A percentile compares a stretch with the other conserved stretches of the same genome.
These are phyloP conservation scores for Anhinga rufa DNA, from an alignment of 2,113 vertebrate genomes.

Conservation along the genomic window DNA sequence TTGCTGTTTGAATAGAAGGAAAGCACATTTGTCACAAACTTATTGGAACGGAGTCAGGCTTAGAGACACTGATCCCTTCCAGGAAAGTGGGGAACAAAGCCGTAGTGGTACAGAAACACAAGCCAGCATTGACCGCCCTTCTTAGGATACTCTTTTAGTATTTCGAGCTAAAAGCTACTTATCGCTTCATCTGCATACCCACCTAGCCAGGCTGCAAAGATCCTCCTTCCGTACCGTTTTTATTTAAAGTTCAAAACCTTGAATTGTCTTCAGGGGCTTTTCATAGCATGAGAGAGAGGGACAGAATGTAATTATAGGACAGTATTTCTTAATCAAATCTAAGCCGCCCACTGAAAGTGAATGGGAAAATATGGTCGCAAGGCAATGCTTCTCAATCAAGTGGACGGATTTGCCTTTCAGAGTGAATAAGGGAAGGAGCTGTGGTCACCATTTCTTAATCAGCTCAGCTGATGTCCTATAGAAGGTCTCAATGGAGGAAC, in stretches of 20 bases:
- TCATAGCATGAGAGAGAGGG: background rate
- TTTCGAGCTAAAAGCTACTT: background rate
- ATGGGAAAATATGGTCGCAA: background rate
- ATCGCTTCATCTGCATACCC: background rate
- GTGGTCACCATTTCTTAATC: background rate
- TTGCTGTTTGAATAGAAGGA: background rate
- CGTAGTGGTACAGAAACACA: background rate
- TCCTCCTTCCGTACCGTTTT: background rate
- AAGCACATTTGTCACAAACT: background rate
- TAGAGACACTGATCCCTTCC: background rate
- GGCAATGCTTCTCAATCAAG: background rate
- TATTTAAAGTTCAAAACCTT: background rate
- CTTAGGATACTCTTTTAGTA: background rate
- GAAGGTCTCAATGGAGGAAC: background rate
- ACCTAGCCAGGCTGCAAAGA: background rate
- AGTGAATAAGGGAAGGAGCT: background rate
- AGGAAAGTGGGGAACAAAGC: background rate
- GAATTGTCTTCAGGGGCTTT: background rate
- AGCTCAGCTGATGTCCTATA: conserved; percentile 32
- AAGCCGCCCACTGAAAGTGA: conserved; percentile 9
- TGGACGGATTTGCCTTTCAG: background rate
- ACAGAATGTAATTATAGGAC: background rate
- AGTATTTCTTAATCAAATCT: conserved; percentile 9
- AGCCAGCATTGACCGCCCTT: background rate
- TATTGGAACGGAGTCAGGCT: background rate